Base-by-base conservation (phyloP, 1,140 invertebrate species). In the Uloborus diversus region DNA sequence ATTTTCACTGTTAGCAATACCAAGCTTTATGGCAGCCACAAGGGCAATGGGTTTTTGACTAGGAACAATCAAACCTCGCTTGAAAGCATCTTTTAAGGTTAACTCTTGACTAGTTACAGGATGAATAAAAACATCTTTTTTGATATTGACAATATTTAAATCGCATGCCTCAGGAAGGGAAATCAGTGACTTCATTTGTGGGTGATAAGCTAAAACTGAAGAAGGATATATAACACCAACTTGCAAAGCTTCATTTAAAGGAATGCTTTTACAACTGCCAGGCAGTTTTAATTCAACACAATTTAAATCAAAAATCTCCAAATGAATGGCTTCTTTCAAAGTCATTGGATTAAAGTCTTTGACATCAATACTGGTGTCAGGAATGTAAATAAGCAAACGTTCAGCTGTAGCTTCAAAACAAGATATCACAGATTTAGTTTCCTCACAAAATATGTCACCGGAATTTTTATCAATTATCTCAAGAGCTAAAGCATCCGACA, bases 341-440 rank as follows among this genome's bases (percentile, higher is more conserved):
- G 82, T 82, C 23, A 82, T 25, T 42, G 81, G 28, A 7, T 28
- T 37, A 3, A 25, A 17, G 35, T 17, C 11, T 47, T 49, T 32
- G 28, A 9, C 5, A 47, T 47, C 25, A 13, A 27, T 7, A 14
- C 0, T 7, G 17, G 17, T 33, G 33, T 79, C 53, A 14, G 64
- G 28, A 13, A 79, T 37, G 20, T 61, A 69, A n/a, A 69, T 25
- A 80, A 94, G 92, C 90, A 91, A 91, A 47, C 90, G 89, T 51
- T 90, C 86, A 83, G 92, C 90, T 42, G 96, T 89, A 80, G 94
- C 95, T 85, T 96, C 93, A 86, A 95, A 92, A 86, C 96, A 94
- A 4, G 93, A 90, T 49, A 96, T 90, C 64, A 91, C 90, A 85
- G 94, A 93, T 25, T 91, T 92, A 62, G 92, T 93, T 79, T 91